phyloP scores from a whole-genome alignment of 2,113 vertebrate species.

The Esox niger region DNA sequence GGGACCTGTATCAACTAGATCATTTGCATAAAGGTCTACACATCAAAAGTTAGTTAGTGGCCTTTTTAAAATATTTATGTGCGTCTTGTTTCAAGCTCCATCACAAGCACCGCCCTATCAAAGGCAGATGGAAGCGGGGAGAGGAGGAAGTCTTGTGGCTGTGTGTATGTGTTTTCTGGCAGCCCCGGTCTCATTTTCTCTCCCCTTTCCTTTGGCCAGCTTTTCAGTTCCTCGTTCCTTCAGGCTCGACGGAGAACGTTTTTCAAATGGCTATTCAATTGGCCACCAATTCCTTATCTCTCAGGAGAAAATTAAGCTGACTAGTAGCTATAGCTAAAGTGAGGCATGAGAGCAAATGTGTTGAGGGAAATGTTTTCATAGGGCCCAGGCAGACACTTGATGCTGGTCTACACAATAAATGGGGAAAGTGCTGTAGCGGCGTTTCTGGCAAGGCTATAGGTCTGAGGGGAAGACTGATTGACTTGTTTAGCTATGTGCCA shows the following conservation, averaged over 20 bases:
- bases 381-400: constrained; percentile 14
- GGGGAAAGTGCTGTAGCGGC: constrained; percentile 41
- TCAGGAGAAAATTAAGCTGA: constrained; percentile 51
- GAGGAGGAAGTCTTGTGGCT: constrained; percentile 59
- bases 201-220: constrained; percentile 48
- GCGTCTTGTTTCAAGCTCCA: constrained; percentile 84
- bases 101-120: constrained; percentile 85
- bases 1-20: constrained; percentile 83
- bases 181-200: constrained; percentile 31
- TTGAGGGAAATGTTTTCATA: constrained; percentile 54
- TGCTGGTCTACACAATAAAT: constrained; percentile 27
- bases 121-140: constrained; percentile 81
- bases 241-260: constrained; percentile 41
- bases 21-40: constrained; percentile 93
- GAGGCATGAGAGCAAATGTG: constrained; percentile 46
- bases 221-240: constrained; percentile 43
- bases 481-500: background rate
- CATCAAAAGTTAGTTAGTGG: constrained; percentile 90
- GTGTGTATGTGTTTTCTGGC: constrained; percentile 13
- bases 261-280: constrained; percentile 46
- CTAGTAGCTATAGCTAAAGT: constrained; percentile 59
- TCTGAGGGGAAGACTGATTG: background rate
- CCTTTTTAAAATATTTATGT: constrained; percentile 97
- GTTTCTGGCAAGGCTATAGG: constrained; percentile 26
- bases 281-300: constrained; percentile 51